phyloP scores from a whole-genome alignment of 2,797 vertebrate species.

The Melanotaenia parkinsoni region DNA sequence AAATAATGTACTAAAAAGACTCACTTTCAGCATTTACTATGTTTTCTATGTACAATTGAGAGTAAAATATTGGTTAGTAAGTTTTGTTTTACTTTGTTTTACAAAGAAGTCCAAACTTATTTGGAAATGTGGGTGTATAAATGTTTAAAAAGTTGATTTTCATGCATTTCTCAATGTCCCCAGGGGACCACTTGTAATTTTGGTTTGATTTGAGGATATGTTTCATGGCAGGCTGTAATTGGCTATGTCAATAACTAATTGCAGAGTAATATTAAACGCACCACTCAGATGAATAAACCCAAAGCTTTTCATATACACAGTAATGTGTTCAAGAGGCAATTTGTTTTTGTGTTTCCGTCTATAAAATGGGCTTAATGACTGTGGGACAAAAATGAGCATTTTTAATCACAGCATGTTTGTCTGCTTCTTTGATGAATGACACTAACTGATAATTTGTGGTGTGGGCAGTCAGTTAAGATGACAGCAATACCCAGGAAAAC shows the following conservation, averaged over 20 bases:
- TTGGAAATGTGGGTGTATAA: background rate
- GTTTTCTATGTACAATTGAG: too few species aligned
- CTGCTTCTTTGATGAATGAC: constrained; percentile 11
- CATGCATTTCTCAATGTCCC: constrained; percentile 8
- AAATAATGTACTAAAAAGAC: too few species aligned
- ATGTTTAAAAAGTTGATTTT: constrained; percentile 8
- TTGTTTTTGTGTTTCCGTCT: constrained; percentile 26
- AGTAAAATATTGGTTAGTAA: too few species aligned
- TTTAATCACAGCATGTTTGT: constrained; percentile 23
- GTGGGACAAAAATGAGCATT: constrained; percentile 9
- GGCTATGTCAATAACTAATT: constrained; percentile 66
- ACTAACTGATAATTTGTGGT: background rate
- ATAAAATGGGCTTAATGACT: constrained; percentile 9
- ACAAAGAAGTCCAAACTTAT: background rate
- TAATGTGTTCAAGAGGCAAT: constrained; percentile 26
- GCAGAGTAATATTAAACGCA: constrained; percentile 52
- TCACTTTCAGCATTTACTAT: too few species aligned
- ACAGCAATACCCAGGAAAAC: constrained; percentile 18
- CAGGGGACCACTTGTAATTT: constrained; percentile 32
- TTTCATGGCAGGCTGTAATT: constrained; percentile 43
- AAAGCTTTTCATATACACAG: constrained; percentile 45
- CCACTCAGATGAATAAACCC: constrained; percentile 41
- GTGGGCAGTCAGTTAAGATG: background rate
- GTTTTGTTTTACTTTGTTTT: too few species aligned
- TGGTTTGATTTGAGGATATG: constrained; percentile 48